These are phyloP conservation scores for Ceratothoa steindachneri DNA, from an alignment of 2,888 invertebrate genomes.

Conservation along the genomic window DNA sequence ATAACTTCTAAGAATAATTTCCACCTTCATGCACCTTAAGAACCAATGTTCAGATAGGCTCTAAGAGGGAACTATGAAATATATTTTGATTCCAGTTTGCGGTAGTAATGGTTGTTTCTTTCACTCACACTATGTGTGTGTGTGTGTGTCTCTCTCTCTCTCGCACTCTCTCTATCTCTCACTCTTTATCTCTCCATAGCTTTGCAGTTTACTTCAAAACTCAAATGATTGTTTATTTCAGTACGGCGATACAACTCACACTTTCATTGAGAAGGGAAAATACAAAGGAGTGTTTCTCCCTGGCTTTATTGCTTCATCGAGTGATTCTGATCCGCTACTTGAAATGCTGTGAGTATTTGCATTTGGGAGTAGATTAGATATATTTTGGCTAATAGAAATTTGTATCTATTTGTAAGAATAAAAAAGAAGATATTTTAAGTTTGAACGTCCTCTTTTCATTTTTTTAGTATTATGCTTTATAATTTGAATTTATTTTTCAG, in stretches of 20 bases:
- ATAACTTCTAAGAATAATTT: too few relatives aligned
- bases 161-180: too few relatives aligned
- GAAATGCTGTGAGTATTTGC: conserved; percentile 29
- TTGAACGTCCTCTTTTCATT: background rate
- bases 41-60: too few relatives aligned
- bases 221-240: too few relatives aligned
- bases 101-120: too few relatives aligned
- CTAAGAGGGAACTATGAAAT: too few relatives aligned
- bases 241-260: conserved; percentile 97
- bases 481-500: conserved; percentile 10
- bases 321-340: conserved; percentile 24
- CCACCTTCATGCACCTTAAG: too few relatives aligned
- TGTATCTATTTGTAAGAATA: background rate
- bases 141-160: too few relatives aligned
- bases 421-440: background rate
- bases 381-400: background rate
- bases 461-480: background rate
- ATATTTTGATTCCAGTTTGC: too few relatives aligned
- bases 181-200: too few relatives aligned
- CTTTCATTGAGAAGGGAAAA: conserved; percentile 77
- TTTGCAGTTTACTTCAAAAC: too few relatives aligned
- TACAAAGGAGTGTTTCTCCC: conserved; percentile 86
- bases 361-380: background rate
- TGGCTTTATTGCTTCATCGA: conserved; percentile 62
- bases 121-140: too few relatives aligned